Evolutionary conservation across 2,888 invertebrate genomes (phyloP).

Genomic region (Drosophila nr. perissopoda): DNA sequence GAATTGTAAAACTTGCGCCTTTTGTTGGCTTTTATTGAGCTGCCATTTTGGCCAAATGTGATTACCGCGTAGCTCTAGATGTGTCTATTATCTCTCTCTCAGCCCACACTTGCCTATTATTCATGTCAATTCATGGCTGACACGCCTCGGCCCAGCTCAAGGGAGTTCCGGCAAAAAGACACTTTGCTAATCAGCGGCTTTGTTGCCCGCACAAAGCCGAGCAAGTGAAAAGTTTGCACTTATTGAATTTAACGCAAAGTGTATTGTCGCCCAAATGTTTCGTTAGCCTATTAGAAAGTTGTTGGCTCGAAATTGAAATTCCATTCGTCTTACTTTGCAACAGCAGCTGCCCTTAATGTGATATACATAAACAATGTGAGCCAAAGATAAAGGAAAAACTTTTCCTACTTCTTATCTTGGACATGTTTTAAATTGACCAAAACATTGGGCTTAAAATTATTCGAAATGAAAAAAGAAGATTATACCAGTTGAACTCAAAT

Average conservation of each 20-base stretch:
- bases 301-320: conserved; percentile 46
- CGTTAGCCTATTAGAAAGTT: conserved; percentile 63
- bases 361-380: conserved; percentile 31
- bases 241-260: conserved; percentile 67
- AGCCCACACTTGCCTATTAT: conserved; percentile 48
- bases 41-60: conserved; percentile 71
- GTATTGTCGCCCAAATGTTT: conserved; percentile 56
- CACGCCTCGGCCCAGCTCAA: conserved; percentile 10
- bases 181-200: conserved; percentile 72
- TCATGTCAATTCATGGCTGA: conserved; percentile 57
- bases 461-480: not conserved
- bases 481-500: not conserved
- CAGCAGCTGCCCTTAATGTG: conserved; percentile 17
- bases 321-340: conserved; percentile 23
- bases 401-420: not conserved
- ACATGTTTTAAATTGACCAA: conserved; percentile 13
- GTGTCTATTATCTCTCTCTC: not conserved
- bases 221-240: conserved; percentile 48
- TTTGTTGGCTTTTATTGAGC: conserved; percentile 53
- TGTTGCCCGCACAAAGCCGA: conserved; percentile 43
- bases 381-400: conserved; percentile 28
- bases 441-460: not conserved
- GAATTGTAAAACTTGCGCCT: conserved; percentile 67
- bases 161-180: conserved; percentile 17
- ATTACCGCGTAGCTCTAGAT: conserved; percentile 54